Percentiles rank a stretch among this genome's conserved stretches.
These are phyloP conservation scores for Atractosteus spatula DNA, from an alignment of 2,113 vertebrate species.

Conservation along the genomic window DNA sequence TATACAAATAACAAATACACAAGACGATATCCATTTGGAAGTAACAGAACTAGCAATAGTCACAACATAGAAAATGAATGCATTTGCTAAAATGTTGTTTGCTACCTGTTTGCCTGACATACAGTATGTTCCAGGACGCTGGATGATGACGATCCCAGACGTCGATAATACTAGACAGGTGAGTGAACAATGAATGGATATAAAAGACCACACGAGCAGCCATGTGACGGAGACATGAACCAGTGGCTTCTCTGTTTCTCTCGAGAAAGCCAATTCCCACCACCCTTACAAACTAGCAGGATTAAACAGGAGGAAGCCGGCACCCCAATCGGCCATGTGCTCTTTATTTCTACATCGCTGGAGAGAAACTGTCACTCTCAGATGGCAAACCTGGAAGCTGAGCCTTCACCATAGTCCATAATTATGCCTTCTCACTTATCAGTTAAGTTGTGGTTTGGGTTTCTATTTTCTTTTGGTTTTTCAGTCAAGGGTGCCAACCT, in stretches of 20 bases:
- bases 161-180: too few species aligned
- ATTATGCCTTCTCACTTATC: conserved; percentile 19
- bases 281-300: conserved; percentile 14
- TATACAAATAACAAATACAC: too few species aligned
- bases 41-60: too few species aligned
- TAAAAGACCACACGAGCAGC: too few species aligned
- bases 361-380: conserved; percentile 19
- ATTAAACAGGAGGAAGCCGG: conserved; percentile 1
- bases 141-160: too few species aligned
- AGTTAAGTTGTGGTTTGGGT: conserved; percentile 29
- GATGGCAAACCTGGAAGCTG: conserved; percentile 13
- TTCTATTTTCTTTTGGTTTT: conserved; percentile 52
- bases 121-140: too few species aligned
- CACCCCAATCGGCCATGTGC: conserved; percentile 18
- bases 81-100: too few species aligned
- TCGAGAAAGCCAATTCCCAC: conserved; percentile 10
- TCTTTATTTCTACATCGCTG: conserved; percentile 26
- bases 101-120: too few species aligned
- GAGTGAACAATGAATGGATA: too few species aligned
- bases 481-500: conserved; percentile 50
- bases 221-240: too few species aligned
- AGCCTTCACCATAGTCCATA: conserved; percentile 5
- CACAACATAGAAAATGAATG: too few species aligned
- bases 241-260: conserved; percentile 18
- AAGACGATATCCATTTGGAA: too few species aligned